Conservation (phyloP, 2,888 invertebrate genomes). For the Sminthurinus aureus region DNA sequence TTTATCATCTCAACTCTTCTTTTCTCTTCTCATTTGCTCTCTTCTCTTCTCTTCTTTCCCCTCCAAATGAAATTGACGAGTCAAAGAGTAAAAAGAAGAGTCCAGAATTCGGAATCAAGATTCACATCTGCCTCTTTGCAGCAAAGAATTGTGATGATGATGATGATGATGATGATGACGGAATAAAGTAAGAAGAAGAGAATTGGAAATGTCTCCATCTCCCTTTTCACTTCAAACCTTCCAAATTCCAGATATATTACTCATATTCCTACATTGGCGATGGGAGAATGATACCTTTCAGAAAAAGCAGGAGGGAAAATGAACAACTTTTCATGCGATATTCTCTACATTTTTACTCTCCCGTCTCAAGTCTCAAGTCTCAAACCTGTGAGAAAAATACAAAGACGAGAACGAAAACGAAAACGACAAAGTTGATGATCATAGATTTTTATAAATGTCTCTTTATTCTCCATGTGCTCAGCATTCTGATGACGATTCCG, state of each 20-base stretch:
- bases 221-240: too few species aligned
- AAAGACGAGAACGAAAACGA: background rate
- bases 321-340: background rate
- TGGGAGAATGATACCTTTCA: background rate
- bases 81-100: too few species aligned
- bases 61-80: too few species aligned
- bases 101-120: too few species aligned
- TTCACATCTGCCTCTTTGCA: too few species aligned
- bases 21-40: too few species aligned
- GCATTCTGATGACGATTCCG: background rate
- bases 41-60: too few species aligned
- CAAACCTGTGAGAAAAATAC: background rate
- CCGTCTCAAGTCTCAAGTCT: too few species aligned
- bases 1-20: too few species aligned
- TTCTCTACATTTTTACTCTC: background rate
- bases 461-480: background rate
- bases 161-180: background rate
- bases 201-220: background rate
- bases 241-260: background rate
- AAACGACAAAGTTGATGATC: background rate
- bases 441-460: background rate
- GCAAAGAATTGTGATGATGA: background rate
- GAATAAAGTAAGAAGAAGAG: background rate
- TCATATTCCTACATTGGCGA: background rate
- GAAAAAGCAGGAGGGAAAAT: background rate